Evolutionary conservation across 2,797 vertebrate species (phyloP), one percentile per base, ranked within the genome.

Genomic region (Adelosebastes latens): DNA sequence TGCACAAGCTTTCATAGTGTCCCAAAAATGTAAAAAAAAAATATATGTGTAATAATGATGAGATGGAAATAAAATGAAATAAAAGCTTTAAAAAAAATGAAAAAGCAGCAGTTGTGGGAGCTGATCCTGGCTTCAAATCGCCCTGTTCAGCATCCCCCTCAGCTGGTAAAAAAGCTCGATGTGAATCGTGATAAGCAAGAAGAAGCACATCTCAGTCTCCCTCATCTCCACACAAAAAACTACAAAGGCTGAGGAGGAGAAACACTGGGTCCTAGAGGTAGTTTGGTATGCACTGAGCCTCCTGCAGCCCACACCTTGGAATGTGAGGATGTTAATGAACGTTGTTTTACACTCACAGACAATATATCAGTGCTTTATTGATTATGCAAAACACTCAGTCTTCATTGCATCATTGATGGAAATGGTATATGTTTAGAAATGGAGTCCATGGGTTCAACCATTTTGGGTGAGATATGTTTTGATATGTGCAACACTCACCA

Each of bases 131-230:
- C 62, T 73, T 89, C 73, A 91, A 65, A 81, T 49, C 6, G 65
- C 61, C 39, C 64, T 63, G 79, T 34, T 88, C 81, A 60, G 82
- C 83, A 71, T 67, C 60, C 61, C 27, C 81, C 75, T 92, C 86
- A 79, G 87, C 86, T 86, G 71, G 49, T 24, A 29, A 52, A 84
- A 80, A 87, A 86, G 87, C 93, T 92, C 89, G 93, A 92, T 93
- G 92, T 89, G 90, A 93, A 87, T 94, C 93, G 92, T 95, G 93
- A 94, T 94, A 91, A 86, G 86, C 81, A 90, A 91, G 89, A 82
- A 91, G 88, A 79, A 91, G 87, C 91, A 85, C 91, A 89, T 92
- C 94, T 91, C 90, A 83, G 86, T 86, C 90, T 89, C 86, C 88
- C 89, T 89, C 88, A 73, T 81, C 77, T 86, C 81, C 73, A 78